Percentiles rank a stretch among this genome's conserved stretches.
phyloP scores from a whole-genome alignment of 2,113 vertebrate species.

The Equus quagga region DNA sequence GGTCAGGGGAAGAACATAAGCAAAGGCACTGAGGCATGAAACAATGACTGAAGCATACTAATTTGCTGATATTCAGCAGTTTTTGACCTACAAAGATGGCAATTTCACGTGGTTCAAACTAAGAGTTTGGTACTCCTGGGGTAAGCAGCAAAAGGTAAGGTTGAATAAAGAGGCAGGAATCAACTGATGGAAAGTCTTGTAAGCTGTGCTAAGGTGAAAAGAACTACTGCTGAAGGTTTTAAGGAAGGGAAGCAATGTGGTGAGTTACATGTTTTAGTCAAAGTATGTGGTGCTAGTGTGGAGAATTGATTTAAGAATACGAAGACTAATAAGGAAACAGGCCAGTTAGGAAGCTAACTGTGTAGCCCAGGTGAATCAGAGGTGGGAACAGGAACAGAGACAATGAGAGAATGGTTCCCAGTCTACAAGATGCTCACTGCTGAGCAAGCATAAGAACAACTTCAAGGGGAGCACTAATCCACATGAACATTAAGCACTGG shows the following conservation, averaged over 20 bases:
- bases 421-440: not conserved
- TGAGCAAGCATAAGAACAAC: not conserved
- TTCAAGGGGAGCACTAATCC: not conserved
- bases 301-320: not conserved
- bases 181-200: not conserved
- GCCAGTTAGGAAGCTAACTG: not conserved
- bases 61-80: not conserved
- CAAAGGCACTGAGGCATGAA: not conserved
- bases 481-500: not conserved
- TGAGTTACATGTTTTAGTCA: slow-evolving; percentile 1
- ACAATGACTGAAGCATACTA: not conserved
- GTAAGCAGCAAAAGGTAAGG: not conserved
- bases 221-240: slow-evolving; percentile 12
- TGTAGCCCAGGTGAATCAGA: not conserved
- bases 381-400: not conserved
- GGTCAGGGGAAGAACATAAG: not conserved
- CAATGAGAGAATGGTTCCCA: not conserved
- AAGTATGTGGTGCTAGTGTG: not conserved
- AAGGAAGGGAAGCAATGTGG: not conserved
- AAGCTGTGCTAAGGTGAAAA: not conserved
- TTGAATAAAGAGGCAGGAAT: slow-evolving; percentile 15
- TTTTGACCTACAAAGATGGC: slow-evolving; percentile 9
- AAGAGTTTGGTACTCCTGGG: not conserved
- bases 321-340: slow-evolving; percentile 25
- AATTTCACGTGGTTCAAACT: slow-evolving; percentile 9